Evolutionary conservation across 92 coral and sea anemone genomes (phyloP).

Genomic region (Actinostola sp.): DNA sequence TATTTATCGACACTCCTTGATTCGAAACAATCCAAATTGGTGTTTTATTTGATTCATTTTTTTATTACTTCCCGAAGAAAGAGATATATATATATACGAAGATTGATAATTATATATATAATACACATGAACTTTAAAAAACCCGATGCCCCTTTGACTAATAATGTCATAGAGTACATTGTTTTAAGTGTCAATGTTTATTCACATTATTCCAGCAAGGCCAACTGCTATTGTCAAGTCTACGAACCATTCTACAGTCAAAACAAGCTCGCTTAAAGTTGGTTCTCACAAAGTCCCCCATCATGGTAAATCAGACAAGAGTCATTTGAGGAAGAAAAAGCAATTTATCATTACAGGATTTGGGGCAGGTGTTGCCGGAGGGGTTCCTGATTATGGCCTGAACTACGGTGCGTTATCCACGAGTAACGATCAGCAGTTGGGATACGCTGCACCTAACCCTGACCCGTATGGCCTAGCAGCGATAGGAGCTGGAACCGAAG

Average conservation of each 20-base stretch:
- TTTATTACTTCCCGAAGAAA: no score
- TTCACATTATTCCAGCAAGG: neutral
- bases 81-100: no score
- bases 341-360: constrained; percentile 74
- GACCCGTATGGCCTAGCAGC: constrained; percentile 8
- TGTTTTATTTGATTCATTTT: no score
- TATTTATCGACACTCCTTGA: no score
- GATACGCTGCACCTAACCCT: constrained; percentile 11
- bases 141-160: neutral
- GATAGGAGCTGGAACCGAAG: constrained; percentile 2
- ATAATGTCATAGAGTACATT: neutral
- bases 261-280: no score
- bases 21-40: no score
- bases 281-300: neutral
- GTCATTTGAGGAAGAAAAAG: constrained; percentile 64
- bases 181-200: neutral
- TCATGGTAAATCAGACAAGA: constrained; percentile 37
- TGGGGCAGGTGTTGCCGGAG: constrained; percentile 57
- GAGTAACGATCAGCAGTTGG: constrained; percentile 5
- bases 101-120: no score
- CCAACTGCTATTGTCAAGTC: neutral
- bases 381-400: constrained; percentile 19
- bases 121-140: no score
- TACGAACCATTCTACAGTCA: neutral
- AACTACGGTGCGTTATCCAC: constrained; percentile 10